Evolutionary conservation across 2,797 vertebrate species (phyloP), one percentile per base, ranked within the genome.

Genomic region (Decapterus maruadsi): DNA sequence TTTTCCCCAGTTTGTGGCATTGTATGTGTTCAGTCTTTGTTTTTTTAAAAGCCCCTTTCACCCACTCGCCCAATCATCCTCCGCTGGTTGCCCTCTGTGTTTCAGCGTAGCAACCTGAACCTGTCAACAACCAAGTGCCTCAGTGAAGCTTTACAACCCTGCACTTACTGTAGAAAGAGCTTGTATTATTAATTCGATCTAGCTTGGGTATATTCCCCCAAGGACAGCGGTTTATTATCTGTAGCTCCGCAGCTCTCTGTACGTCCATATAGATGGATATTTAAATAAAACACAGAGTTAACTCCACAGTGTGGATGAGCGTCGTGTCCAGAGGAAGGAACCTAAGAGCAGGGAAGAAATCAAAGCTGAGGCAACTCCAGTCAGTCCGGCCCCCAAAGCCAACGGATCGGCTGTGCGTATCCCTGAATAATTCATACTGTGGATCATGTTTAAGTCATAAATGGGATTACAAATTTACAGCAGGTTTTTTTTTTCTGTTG

Each of bases 361-460:
- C 79, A 87, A 85, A 89, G 85, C 68, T 34, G 51, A 71, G 75
- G 80, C 57, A 78, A 79, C 81, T 84, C 64, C 42, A 76, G 82
- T 76, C 75, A 76, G 82, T 76, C 75, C 34, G 17, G 43, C 66
- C 73, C 59, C 59, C 67, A 83, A 78, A 72, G 78, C 83, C 83
- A 83, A 77, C n/a, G 56, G 78, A 85, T 89, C 31, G 53, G 51
- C 83, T 89, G 60, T 75, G 79, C 66, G 42, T 68, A 75, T 29
- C 70, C 29, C 78, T 95, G 71, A 94, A 95, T 94, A 85, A 95
- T 95, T 87, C 63, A 94, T 81, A 26, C 42, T 0, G 57, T 45
- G 59, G 80, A 84, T 90, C 90, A 92, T 94, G 86, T 89, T 92
- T 92, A 90, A 93, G 73, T 92, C 89, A 93, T 91, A 84, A 89